Conservation (phyloP, 2,888 invertebrate genomes). For the Aspidiotus destructor region DNA sequence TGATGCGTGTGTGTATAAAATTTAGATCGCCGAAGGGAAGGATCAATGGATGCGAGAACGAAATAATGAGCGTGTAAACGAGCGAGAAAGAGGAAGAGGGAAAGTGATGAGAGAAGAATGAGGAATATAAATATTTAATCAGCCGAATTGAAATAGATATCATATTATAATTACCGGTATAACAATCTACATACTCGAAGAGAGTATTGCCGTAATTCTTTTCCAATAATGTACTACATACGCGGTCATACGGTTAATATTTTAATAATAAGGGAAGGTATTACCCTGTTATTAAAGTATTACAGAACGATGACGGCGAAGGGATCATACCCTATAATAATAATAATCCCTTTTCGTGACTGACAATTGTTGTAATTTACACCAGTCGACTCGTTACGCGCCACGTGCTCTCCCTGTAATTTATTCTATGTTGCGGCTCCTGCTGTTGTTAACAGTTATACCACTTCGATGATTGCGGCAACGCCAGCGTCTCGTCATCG, state of each 20-base stretch:
- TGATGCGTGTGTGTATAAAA: no score
- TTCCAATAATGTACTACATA: not conserved
- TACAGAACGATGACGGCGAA: not conserved
- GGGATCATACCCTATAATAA: slow-evolving; percentile 20
- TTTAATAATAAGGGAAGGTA: slow-evolving; percentile 24
- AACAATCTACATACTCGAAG: no score
- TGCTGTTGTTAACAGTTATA: no score
- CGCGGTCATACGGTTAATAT: slow-evolving; percentile 23
- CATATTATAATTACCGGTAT: no score
- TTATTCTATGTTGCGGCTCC: not conserved
- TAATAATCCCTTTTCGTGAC: slow-evolving; percentile 27
- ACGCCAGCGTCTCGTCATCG: no score
- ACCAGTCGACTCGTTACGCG: slow-evolving; percentile 17
- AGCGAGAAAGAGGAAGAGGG: no score
- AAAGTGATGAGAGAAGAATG: no score
- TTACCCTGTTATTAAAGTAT: slow-evolving; percentile 26
- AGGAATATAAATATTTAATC: not conserved
- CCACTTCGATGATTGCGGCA: no score
- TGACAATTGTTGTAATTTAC: slow-evolving; percentile 26
- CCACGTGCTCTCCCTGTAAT: slow-evolving; percentile 7
- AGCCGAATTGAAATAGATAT: not conserved
- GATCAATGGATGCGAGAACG: no score
- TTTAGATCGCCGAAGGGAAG: no score
- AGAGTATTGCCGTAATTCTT: no score
- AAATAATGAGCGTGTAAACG: no score